Evolutionary conservation across 2,888 invertebrate genomes (phyloP).

Genomic region (Phortica okadai): DNA sequence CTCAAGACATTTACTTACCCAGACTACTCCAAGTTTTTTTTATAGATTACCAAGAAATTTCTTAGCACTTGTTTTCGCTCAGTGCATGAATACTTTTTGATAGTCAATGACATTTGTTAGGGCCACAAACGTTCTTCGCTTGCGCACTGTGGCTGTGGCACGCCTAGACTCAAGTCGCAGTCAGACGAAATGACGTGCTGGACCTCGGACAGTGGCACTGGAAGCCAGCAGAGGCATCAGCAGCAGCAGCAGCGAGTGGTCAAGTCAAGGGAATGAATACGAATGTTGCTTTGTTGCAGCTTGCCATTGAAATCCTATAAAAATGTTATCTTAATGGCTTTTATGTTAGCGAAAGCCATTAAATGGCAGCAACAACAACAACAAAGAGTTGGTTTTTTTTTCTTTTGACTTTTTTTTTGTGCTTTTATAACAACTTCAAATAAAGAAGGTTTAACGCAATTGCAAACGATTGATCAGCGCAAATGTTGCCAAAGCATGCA

Average conservation of each 20-base stretch:
- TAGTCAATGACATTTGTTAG: conserved; percentile 70
- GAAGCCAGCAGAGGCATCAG: conserved; percentile 2
- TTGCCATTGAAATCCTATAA: conserved; percentile 61
- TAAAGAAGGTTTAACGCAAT: conserved; percentile 68
- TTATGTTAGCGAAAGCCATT: conserved; percentile 73
- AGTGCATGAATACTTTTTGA: conserved; percentile 57
- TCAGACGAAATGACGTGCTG: not conserved
- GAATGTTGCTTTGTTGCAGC: conserved; percentile 48
- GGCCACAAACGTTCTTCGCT: conserved; percentile 22
- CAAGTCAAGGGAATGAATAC: conserved; percentile 52
- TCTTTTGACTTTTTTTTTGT: not conserved
- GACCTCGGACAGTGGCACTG: not conserved
- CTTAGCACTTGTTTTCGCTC: not conserved
- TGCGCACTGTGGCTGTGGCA: conserved; percentile 39
- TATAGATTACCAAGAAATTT: no score
- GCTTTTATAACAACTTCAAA: conserved; percentile 52
- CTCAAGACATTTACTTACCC: no score
- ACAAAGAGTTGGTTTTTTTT: not conserved
- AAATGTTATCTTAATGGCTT: conserved; percentile 74
- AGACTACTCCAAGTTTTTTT: no score
- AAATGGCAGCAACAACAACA: conserved; percentile 46
- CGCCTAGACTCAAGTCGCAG: conserved; percentile 45
- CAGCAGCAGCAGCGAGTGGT: conserved; percentile 45
- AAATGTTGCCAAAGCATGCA: conserved; percentile 23
- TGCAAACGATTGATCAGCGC: conserved; percentile 66